Base-by-base conservation (phyloP, 2,797 vertebrate genomes). In the Apogon hyalosoma region DNA sequence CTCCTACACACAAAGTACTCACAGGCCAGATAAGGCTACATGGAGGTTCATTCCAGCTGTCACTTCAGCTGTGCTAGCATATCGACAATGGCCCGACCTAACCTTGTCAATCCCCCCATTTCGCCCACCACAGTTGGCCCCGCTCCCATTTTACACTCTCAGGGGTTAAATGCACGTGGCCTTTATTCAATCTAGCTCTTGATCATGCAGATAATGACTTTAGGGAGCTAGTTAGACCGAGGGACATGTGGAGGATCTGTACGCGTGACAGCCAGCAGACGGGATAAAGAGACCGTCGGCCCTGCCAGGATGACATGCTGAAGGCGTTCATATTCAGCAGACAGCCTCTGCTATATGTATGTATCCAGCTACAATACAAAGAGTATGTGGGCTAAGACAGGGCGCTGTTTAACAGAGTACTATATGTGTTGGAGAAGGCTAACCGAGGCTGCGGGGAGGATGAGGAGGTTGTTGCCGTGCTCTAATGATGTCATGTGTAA, bases 121-220 rank as follows among this genome's bases (percentile, higher is more conserved):
- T 33, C 40, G 1, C 69, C 64, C 51, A 51, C 52, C 64, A 16
- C 55, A 11, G 42, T 0, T 1, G 51, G 62, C 62, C 77, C 61
- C 57, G 55, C 50, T 79, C 65, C 63, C 14, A 7, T 73, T 83
- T 66, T 53, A 62, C 50, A 40, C 73, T 83, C 85, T 77, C 72
- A 59, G 51, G 73, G 83, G 86, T 86, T 86, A 89, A 89, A 85
- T 14, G 12, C 82, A 83, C 50, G 49, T 76, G 75, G 61, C 79
- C 77, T 82, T 90, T 84, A 84, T 87, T 87, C 81, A 75, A 75
- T 89, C 85, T 65, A 61, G 82, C 64, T 70, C 78, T 80, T 73
- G 78, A 92, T 90, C 88, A 86, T 79, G 72, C 83, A 89, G 77
- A 89, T 92, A 92, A 92, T 90, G 82, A 90, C 88, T 81, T 82